Conservation (phyloP, 2,797 vertebrate genomes). For the Margarornis squamiger region DNA sequence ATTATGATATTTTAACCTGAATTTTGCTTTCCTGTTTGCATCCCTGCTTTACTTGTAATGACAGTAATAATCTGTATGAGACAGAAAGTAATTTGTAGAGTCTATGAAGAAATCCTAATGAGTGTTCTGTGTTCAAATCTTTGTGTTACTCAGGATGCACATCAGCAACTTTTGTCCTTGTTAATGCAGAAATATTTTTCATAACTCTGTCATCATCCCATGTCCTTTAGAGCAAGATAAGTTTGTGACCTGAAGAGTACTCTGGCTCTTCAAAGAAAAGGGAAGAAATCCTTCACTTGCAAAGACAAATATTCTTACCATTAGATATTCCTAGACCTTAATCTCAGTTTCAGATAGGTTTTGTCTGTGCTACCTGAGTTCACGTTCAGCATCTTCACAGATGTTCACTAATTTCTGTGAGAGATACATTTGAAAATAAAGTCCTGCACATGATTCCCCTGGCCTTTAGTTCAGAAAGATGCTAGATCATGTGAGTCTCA, state of each 20-base stretch:
- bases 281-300: not conserved
- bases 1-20: not conserved
- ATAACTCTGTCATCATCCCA: not conserved
- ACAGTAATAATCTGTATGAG: not conserved
- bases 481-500: not conserved
- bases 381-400: not conserved
- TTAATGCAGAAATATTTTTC: not conserved
- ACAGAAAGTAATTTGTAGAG: not conserved
- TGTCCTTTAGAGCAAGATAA: not conserved
- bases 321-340: not conserved
- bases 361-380: slow-evolving; percentile 2
- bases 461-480: slow-evolving; percentile 27
- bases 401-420: not conserved
- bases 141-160: not conserved
- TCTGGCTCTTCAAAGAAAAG: not conserved
- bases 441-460: not conserved
- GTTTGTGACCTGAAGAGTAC: not conserved
- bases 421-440: not conserved
- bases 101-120: not conserved
- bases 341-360: not conserved
- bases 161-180: not conserved
- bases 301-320: not conserved
- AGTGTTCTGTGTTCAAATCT: not conserved
- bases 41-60: not conserved
- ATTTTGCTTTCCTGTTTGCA: not conserved